These are phyloP conservation scores for Entomobrya proxima DNA, from an alignment of 2,888 invertebrate genomes.

Conservation along the genomic window DNA sequence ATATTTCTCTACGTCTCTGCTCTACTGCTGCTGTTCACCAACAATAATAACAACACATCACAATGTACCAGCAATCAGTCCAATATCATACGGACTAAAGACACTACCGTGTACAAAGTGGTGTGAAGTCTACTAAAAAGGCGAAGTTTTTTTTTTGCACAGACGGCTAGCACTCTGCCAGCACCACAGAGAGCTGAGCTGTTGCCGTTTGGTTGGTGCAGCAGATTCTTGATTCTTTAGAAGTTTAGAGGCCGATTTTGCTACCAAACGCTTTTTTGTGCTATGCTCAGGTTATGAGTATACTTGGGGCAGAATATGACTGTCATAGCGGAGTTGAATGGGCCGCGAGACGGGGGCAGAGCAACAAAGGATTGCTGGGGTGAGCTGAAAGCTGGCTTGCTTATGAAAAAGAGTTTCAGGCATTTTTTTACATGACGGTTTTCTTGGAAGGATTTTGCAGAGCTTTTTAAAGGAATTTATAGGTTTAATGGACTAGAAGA, in stretches of 20 bases:
- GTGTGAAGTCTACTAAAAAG: not conserved
- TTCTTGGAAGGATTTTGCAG: too few species aligned
- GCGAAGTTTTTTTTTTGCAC: slow-evolving; percentile 11
- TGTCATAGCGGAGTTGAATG: not conserved
- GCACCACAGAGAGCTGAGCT: slow-evolving; percentile 23
- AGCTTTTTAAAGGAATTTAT: too few species aligned
- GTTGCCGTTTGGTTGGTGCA: slow-evolving; percentile 23
- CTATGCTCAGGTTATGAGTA: not conserved
- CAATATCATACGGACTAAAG: not conserved
- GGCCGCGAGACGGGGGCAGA: not conserved
- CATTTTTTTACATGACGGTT: too few species aligned
- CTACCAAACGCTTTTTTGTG: too few species aligned
- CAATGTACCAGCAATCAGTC: not conserved
- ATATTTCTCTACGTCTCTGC: not conserved
- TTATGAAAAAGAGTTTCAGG: not conserved
- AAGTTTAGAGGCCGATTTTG: too few species aligned
- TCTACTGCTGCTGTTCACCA: not conserved
- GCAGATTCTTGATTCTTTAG: too few species aligned
- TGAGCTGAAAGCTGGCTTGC: too few species aligned
- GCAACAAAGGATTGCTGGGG: slow-evolving; percentile 15
- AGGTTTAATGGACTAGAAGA: too few species aligned
- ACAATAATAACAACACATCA: not conserved
- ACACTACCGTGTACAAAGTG: not conserved
- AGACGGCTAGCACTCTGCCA: not conserved
- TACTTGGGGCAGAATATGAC: not conserved